Base-by-base conservation (phyloP, 1,140 invertebrate species). In the Cherax quadricarinatus region DNA sequence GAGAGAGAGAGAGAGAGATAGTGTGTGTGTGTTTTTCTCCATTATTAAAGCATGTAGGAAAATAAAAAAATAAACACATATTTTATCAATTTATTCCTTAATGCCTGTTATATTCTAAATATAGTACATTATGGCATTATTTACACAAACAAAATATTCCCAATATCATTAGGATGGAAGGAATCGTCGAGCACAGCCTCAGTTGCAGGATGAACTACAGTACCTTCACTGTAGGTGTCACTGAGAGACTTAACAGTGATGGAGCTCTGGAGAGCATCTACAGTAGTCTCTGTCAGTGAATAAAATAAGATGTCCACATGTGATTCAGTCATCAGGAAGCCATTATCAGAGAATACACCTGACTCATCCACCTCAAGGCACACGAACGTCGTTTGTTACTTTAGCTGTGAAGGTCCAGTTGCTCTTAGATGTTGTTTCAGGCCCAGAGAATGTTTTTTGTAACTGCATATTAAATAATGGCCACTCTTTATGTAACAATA, bases 241-340 rank as follows among this genome's bases (percentile, higher is more conserved):
- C 86, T 92, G 30, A 93, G 82, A 21, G 89, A 84, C 4, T 62
- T 92, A 53, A 93, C 86, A 73, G 66, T 83, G 73, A 93, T 83
- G 81, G 62, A 89, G 12, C 41, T 60, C n/a, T 91, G 30, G n/a
- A 93, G 57, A 0, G 82, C 89, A 9, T 62, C 79, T 12, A 48
- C 41, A n/a, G 80, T 89, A 12, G 73, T 81, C 10, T 75, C 75
- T 51, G 79, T n/a, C 7, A n/a, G 14, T n/a, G 93, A 85, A 53
- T 91, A 75, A 49, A 94, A 94, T 21, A 51, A 95, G 95, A 88
- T 94, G 57, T 14, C 95, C 95, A 89, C 94, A 91, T 16, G 86
- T 89, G 4, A 81, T 93, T 30, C 95, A 41, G 48, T 78, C 94
- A 95, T 92, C 41, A 93, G 51, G 89, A 94, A 94, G 21, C 93